Evolutionary conservation across 2,797 vertebrate species (phyloP).

Genomic region (Kryptopterus vitreolus): DNA sequence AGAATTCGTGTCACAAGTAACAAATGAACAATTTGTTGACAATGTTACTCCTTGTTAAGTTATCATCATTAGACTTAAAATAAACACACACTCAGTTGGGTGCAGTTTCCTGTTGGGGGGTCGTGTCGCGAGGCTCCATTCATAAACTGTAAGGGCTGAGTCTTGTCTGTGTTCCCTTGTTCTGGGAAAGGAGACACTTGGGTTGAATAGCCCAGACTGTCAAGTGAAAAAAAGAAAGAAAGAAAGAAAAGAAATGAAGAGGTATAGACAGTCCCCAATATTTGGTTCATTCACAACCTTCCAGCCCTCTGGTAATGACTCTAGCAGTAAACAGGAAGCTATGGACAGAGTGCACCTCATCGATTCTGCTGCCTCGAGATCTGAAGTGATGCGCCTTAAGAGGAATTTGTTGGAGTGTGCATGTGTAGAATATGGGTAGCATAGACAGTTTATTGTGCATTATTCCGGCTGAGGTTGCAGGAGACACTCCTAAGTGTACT

Average conservation of each 20-base stretch:
- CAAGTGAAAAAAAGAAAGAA: slow-evolving; percentile 21
- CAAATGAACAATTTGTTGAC: slow-evolving; percentile 17
- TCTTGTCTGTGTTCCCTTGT: slow-evolving; percentile 25
- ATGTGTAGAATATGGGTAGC: slow-evolving; percentile 45
- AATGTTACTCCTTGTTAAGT: background rate
- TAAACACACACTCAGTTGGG: background rate
- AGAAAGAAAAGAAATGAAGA: slow-evolving; percentile 32
- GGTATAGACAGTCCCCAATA: slow-evolving; percentile 40
- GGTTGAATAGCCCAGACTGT: slow-evolving; percentile 42
- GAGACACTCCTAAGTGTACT: slow-evolving; percentile 57
- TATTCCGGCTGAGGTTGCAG: slow-evolving; percentile 51
- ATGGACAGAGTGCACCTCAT: slow-evolving; percentile 54
- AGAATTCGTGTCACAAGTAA: background rate
- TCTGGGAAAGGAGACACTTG: slow-evolving; percentile 7
- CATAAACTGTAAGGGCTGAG: slow-evolving; percentile 16
- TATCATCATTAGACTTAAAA: background rate
- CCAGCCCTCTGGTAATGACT: slow-evolving; percentile 53
- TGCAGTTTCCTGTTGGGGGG: background rate
- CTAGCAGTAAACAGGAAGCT: slow-evolving; percentile 57
- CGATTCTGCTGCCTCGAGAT: slow-evolving; percentile 46
- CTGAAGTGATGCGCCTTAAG: slow-evolving; percentile 51
- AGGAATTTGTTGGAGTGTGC: slow-evolving; percentile 56
- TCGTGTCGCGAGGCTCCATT: background rate
- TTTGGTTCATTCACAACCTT: slow-evolving; percentile 49
- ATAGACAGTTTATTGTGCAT: slow-evolving; percentile 53